Base-by-base conservation (phyloP, 2,888 invertebrate genomes). In the Coenonympha arcania region DNA sequence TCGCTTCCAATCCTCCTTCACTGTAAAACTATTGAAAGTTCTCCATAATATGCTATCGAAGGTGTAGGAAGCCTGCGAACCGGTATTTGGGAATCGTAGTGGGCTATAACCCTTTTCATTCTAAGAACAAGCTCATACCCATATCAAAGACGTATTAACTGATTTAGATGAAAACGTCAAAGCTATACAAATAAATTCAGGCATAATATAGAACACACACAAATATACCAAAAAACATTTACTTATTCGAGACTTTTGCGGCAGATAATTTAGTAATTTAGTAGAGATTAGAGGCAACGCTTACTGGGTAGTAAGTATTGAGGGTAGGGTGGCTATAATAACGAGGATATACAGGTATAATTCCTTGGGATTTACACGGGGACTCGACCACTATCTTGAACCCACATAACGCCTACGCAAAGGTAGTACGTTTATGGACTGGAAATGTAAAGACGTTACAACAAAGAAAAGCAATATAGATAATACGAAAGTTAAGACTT, bases 201-300 rank as follows among this genome's bases (percentile, higher is more conserved):
- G n/a, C n/a, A n/a, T n/a, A n/a, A n/a, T n/a, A n/a, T n/a, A n/a
- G n/a, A n/a, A n/a, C n/a, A n/a, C n/a, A n/a, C n/a, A n/a, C n/a
- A n/a, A n/a, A n/a, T n/a, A n/a, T n/a, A n/a, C n/a, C n/a, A n/a
- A n/a, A n/a, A n/a, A n/a, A n/a, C n/a, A n/a, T n/a, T n/a, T n/a
- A n/a, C n/a, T n/a, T 18, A 9, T 16, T 34, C 1, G 3, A 34
- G 16, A 34, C 18, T 16, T 34, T 34, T 1, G 22, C 13, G 6
- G 6, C 4, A 71, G 76, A 73, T 76, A 79, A 69, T 72, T 53
- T 65, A 68, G 70, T 69, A 75, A 79, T 79, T 76, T 73, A 71
- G 65, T 60, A 55, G 61, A 76, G 80, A 80, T 79, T 80, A 79
- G 73, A 73, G 70, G 73, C 78, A 75, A 76, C 73, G 71, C 68